Conservation (phyloP, 2,888 invertebrate genomes). For the Ophraella communa region DNA sequence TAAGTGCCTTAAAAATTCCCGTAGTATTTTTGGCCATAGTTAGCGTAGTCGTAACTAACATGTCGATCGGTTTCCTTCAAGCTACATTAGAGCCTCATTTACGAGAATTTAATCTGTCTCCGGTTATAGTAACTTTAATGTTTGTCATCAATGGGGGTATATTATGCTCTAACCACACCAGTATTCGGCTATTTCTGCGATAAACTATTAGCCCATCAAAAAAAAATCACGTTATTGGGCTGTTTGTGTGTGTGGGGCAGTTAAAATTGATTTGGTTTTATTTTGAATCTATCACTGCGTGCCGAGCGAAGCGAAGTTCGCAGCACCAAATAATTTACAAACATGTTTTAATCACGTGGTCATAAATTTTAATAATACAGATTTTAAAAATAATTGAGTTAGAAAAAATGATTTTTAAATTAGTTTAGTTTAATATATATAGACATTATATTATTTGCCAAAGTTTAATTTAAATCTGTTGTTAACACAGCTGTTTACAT, state of each 20-base stretch:
- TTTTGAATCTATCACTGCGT: too few relatives aligned
- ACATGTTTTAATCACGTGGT: too few relatives aligned
- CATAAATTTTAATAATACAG: too few relatives aligned
- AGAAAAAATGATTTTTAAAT: too few relatives aligned
- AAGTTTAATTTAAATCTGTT: too few relatives aligned
- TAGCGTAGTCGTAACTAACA: conserved; percentile 78
- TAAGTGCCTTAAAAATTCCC: conserved; percentile 73
- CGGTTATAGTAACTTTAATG: conserved; percentile 77
- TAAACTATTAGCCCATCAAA: conserved; percentile 67
- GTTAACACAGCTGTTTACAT: too few relatives aligned
- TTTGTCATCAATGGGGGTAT: conserved; percentile 84
- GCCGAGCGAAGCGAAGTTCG: too few relatives aligned
- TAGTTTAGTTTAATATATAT: too few relatives aligned
- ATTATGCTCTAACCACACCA: conserved; percentile 81
- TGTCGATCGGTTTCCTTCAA: conserved; percentile 86
- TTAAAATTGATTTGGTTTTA: conserved; percentile 75
- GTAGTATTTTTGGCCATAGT: conserved; percentile 73
- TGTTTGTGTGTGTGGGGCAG: conserved; percentile 70
- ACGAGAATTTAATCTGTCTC: conserved; percentile 73
- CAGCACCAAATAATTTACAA: too few relatives aligned
- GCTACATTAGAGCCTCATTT: conserved; percentile 90
- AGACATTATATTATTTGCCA: too few relatives aligned
- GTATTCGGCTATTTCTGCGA: conserved; percentile 84
- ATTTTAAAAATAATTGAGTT: too few relatives aligned
- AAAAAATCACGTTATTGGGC: conserved; percentile 72